phyloP scores from a whole-genome alignment of 2,888 invertebrate genomes.

The Diaprepes abbreviatus region DNA sequence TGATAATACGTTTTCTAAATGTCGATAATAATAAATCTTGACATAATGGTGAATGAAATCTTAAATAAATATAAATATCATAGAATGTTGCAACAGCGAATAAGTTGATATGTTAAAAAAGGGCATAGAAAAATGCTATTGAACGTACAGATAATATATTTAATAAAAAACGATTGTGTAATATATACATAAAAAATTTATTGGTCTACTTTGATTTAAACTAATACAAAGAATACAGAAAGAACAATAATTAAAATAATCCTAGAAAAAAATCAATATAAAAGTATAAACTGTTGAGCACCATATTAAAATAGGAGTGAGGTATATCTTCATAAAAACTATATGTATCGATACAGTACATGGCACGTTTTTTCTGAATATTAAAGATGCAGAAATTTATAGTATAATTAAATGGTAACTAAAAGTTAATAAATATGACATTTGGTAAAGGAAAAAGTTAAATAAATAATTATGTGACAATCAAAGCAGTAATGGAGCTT shows the following conservation, averaged over 20 bases:
- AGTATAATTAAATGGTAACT: slow-evolving; percentile 44
- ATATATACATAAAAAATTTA: slow-evolving; percentile 21
- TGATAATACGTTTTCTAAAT: too few relatives aligned
- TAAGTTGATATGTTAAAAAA: too few relatives aligned
- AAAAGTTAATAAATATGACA: slow-evolving; percentile 36
- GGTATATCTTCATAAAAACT: slow-evolving; percentile 49
- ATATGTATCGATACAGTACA: slow-evolving; percentile 40
- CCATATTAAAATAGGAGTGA: slow-evolving; percentile 50
- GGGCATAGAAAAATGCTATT: too few relatives aligned
- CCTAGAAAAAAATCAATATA: slow-evolving; percentile 43
- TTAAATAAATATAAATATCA: too few relatives aligned
- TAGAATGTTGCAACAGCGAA: too few relatives aligned
- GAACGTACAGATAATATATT: too few relatives aligned
- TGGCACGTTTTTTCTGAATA: slow-evolving; percentile 44
- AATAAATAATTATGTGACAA: background rate
- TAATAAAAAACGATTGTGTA: background rate
- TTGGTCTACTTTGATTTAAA: slow-evolving; percentile 23
- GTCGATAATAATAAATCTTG: too few relatives aligned
- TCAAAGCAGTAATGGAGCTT: background rate
- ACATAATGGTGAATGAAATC: too few relatives aligned
- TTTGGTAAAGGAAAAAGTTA: slow-evolving; percentile 19
- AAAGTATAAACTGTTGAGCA: slow-evolving; percentile 52
- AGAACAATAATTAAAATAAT: slow-evolving; percentile 36
- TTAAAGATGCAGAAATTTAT: slow-evolving; percentile 15
- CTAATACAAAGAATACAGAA: slow-evolving; percentile 38